These are phyloP conservation scores for Salvelinus namaycush DNA, from an alignment of 2,113 vertebrate species.

Conservation along the genomic window DNA sequence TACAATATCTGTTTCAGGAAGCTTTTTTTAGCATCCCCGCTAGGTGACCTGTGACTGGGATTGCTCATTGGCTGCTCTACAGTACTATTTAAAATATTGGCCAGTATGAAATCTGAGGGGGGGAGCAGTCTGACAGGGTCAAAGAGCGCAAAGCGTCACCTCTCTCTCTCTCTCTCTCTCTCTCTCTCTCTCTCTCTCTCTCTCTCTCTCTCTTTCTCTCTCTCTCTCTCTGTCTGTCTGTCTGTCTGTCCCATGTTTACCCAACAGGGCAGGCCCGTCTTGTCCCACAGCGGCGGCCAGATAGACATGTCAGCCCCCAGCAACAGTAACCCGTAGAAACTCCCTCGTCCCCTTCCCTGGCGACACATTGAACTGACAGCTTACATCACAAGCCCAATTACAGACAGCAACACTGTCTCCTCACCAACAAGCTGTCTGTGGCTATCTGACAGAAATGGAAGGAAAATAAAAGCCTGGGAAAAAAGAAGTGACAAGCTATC, in stretches of 20 bases:
- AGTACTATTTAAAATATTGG: conserved; percentile 43
- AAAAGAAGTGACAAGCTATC: conserved; percentile 15
- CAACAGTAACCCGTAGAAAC: conserved; percentile 26
- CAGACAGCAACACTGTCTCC: conserved; percentile 10
- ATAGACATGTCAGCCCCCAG: conserved; percentile 50
- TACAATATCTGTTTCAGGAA: conserved; percentile 40
- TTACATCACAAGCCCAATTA: conserved; percentile 32
- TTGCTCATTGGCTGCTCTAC: conserved; percentile 11
- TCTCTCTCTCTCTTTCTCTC: too few relatives aligned
- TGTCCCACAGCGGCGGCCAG: conserved; percentile 21
- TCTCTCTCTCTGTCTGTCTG: neutral
- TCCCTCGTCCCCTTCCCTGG: conserved; percentile 33
- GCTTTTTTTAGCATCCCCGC: conserved; percentile 44
- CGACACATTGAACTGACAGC: conserved; percentile 49
- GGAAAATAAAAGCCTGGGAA: conserved; percentile 12
- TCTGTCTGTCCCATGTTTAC: conserved; percentile 39
- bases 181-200: too few relatives aligned
- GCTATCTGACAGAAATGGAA: conserved; percentile 20
- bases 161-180: neutral
- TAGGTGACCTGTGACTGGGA: conserved; percentile 45
- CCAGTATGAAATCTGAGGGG: conserved; percentile 17
- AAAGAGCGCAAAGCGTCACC: conserved; percentile 21
- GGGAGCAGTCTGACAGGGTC: neutral
- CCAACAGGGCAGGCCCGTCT: conserved; percentile 27
- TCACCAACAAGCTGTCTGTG: conserved; percentile 6